Base-by-base conservation (phyloP, 2,113 vertebrate genomes). In the Cygnus buccinator region DNA sequence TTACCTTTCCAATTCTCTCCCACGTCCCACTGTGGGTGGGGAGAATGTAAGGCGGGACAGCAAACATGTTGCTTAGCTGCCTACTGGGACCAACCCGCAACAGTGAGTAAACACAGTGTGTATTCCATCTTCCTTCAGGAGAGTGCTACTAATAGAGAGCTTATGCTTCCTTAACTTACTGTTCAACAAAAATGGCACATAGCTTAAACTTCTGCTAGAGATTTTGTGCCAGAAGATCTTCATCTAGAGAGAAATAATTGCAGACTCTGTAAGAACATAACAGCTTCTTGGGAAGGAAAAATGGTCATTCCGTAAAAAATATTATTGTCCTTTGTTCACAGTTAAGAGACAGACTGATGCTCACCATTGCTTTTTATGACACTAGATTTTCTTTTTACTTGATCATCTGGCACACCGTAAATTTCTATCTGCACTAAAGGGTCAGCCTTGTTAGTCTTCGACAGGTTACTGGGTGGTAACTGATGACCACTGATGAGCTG, bases 401-500 rank as follows among this genome's bases (percentile, higher is more conserved):
- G 95, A 86, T 99, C 98, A 7, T 96, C 96, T 33, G 98, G 83
- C 84, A 98, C 97, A 29, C 99, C 99, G 3, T 98, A 96, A 50
- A 99, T 98, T 96, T 99, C 98, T 92, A 99, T 96, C 29, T 95
- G 95, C 65, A 99, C 99, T 55, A 97, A 81, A 10, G 97, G 97
- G 75, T 99, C 97, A 73, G 98, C 91, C 85, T 96, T 96, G 94
- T 98, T 98, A 35, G 95, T 96, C 55, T 92, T 97, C 9, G 96
- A 97, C 25, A 87, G 16, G 85, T 18, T 55, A 95, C 98, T 94
- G 90, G 97, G 94, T 96, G 98, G 97, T 94, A 98, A 70, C 82
- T 98, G 98, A 54, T 98, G 92, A 20, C 99, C 99, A 79, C 98
- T 98, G 94, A 99, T 99, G 61, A 99, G 96, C 99, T 99, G 95